phyloP scores from a whole-genome alignment of 2,113 vertebrate genomes.

The Thermophis baileyi region DNA sequence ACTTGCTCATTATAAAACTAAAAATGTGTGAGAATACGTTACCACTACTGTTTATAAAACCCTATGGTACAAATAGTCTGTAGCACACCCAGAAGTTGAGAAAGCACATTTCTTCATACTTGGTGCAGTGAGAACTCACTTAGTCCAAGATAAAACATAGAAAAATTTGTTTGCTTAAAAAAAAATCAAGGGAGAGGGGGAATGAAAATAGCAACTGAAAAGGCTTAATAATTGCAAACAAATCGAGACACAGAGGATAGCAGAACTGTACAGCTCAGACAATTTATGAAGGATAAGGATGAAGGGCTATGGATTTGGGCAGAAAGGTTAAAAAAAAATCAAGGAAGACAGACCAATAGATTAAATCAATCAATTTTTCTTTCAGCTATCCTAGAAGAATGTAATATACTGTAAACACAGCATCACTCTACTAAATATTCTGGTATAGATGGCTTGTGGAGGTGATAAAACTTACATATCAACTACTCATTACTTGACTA shows the following conservation, averaged over 20 bases:
- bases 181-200: neutral
- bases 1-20: neutral
- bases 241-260: neutral
- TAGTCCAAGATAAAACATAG: neutral
- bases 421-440: neutral
- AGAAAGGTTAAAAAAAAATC: neutral
- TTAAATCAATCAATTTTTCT: neutral
- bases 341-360: neutral
- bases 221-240: neutral
- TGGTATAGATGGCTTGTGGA: neutral
- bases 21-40: neutral
- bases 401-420: neutral
- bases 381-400: neutral
- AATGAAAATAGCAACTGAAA: neutral
- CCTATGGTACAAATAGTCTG: neutral
- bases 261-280: neutral
- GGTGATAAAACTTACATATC: neutral
- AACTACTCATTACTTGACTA: neutral
- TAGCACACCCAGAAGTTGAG: neutral
- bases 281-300: neutral
- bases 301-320: neutral
- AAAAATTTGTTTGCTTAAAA: neutral
- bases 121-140: neutral
- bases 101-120: neutral
- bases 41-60: neutral